Conservation (phyloP, 2,113 vertebrate genomes). For the Benitochromis conjunctus region DNA sequence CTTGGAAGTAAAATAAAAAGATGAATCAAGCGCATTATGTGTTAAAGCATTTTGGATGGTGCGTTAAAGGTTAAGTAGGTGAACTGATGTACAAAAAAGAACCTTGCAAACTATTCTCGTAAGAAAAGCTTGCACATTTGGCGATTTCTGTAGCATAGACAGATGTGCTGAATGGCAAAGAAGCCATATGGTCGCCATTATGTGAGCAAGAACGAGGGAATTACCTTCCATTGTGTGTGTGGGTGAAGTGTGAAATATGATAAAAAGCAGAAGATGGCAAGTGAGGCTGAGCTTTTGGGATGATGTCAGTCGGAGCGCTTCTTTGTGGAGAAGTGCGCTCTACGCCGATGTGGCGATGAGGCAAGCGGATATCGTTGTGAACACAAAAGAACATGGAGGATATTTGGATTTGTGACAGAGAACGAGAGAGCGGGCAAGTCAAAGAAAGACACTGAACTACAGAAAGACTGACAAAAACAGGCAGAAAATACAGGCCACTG, state of each 20-base stretch:
- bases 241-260: background rate
- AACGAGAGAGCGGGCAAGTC: background rate
- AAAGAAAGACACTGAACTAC: background rate
- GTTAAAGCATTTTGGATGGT: background rate
- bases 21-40: background rate
- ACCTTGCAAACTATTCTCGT: background rate
- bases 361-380: background rate
- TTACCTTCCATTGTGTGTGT: conserved; percentile 11
- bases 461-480: conserved; percentile 11
- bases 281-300: conserved; percentile 15
- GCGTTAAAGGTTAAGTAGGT: background rate
- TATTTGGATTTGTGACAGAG: background rate
- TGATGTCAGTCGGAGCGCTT: conserved; percentile 24
- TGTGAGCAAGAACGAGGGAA: background rate
- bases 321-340: background rate
- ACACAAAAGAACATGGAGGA: conserved; percentile 2
- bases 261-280: conserved; percentile 21
- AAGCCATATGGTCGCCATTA: background rate
- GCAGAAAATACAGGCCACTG: conserved; percentile 20
- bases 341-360: background rate
- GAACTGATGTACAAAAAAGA: background rate
- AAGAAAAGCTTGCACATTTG: background rate
- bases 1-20: background rate
- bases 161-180: conserved; percentile 13
- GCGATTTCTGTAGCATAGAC: background rate